Percentiles rank a stretch among this genome's conserved stretches.
phyloP scores from a whole-genome alignment of 2,797 vertebrate genomes.

The Lutjanus campechanus region DNA sequence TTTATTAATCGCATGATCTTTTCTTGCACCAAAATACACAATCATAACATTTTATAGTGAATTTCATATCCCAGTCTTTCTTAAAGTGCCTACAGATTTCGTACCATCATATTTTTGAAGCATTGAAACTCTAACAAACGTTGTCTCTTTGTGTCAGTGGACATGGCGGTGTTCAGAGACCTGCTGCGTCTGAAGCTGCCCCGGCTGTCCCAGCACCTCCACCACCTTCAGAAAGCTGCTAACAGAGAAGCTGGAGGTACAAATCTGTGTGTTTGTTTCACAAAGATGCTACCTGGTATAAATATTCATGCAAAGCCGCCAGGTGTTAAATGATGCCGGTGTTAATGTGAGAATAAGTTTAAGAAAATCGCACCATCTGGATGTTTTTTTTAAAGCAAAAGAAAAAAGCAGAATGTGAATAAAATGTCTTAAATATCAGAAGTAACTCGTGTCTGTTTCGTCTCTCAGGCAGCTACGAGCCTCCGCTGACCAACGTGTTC shows the following conservation, averaged over 20 bases:
- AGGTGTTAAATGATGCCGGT: neutral
- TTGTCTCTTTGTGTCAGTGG: conserved; percentile 80
- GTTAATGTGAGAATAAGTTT: too few relatives aligned
- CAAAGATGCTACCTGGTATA: neutral
- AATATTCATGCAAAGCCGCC: neutral
- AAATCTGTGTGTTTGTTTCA: neutral
- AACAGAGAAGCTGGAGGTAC: conserved; percentile 95
- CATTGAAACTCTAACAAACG: neutral
- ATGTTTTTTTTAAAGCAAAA: neutral
- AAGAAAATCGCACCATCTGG: neutral
- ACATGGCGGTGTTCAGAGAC: conserved; percentile 99
- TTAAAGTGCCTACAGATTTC: too few relatives aligned
- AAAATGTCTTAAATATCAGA: too few relatives aligned
- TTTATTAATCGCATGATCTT: too few relatives aligned
- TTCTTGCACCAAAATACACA: too few relatives aligned
- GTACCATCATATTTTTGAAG: too few relatives aligned
- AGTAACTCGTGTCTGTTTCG: neutral
- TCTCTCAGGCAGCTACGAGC: conserved; percentile 94
- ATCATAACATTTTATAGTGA: too few relatives aligned
- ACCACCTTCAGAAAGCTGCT: conserved; percentile 93
- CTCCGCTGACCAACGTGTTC: conserved; percentile 98
- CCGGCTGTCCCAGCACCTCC: conserved; percentile 94
- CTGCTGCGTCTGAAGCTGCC: conserved; percentile 95
- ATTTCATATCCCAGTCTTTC: too few relatives aligned
- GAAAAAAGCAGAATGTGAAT: too few relatives aligned